Conservation (phyloP, 2,113 vertebrate species). For the Triplophysa dalaica region DNA sequence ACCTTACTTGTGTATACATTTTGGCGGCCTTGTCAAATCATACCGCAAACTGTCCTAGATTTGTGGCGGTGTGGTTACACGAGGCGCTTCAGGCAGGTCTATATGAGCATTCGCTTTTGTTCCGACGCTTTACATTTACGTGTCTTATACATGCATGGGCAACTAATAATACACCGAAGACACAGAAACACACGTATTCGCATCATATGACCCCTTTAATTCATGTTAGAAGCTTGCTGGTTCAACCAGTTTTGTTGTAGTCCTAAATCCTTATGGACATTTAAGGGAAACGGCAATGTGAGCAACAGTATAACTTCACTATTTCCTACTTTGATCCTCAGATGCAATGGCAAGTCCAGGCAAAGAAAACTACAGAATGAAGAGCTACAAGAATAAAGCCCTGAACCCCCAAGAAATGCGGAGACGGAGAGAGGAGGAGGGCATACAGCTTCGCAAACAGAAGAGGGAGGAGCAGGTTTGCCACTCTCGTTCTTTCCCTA, state of each 20-base stretch:
- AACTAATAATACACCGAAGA: too few relatives aligned
- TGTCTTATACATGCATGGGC: too few relatives aligned
- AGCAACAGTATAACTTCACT: not conserved
- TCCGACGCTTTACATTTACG: too few relatives aligned
- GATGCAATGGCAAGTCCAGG: constrained; percentile 85
- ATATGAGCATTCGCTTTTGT: too few relatives aligned
- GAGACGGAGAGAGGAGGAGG: constrained; percentile 89
- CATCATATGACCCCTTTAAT: not conserved
- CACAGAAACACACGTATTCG: too few relatives aligned
- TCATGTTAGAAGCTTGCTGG: not conserved
- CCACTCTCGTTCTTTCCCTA: not conserved
- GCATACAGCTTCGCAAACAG: constrained; percentile 90
- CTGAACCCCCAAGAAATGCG: constrained; percentile 94
- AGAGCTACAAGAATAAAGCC: constrained; percentile 94
- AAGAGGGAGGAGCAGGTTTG: constrained; percentile 91
- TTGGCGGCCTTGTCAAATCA: too few relatives aligned
- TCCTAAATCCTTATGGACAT: too few relatives aligned
- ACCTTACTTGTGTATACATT: too few relatives aligned
- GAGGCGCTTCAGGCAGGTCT: too few relatives aligned
- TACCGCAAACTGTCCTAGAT: too few relatives aligned
- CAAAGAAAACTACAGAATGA: constrained; percentile 89
- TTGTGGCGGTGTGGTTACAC: too few relatives aligned
- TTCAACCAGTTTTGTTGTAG: not conserved
- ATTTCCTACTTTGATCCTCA: constrained; percentile 50
- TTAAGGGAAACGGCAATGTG: too few relatives aligned